Evolutionary conservation across 1,140 invertebrate genomes (phyloP), one percentile per base, ranked within the genome.

Genomic region (Scaptomyza pallida): DNA sequence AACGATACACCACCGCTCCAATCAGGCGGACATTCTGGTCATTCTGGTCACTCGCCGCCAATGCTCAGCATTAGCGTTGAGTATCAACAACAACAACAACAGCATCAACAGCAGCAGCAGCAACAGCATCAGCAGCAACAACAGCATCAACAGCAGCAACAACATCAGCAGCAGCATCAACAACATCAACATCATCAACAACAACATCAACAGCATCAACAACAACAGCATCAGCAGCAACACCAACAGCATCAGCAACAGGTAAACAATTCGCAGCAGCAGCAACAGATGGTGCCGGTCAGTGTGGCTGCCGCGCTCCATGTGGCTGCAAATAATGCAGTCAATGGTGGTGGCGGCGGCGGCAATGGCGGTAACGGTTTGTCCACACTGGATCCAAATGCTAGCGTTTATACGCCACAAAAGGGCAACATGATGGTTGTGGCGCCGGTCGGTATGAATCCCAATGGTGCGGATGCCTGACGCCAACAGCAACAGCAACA

Each of bases 401-500:
- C 97, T 60, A 95, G 95, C 63, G 96, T 96, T 69, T 98, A 98
- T 92, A 98, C 97, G 56, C 97, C 97, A 48, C 97, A 97, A 41
- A 55, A 64, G 1, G 81, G 81, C 26, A 86, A 86, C 47, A 88
- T 86, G 85, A 83, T 75, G 89, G 82, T 78, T 44, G 81, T 88
- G 16, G 68, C 78, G 61, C 82, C 82, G 45, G 78, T 82, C 19
- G 78, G 75, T 33, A 78, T 89, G 78, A 86, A 86, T 63, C 82
- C 82, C 6, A 86, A 82, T 35, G 70, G 80, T 1, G 17, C 72
- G 68, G 89, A 91, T 90, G 89, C 89, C 89, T 91, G 89, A 91
- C 89, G 83, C 83, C 83, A 89, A 45, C 80, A 82, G 72, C 78
- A 82, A 55, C 64, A 61, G 37, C 71, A 65, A 50, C 72, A 73